phyloP scores from a whole-genome alignment of 2,113 vertebrate genomes.

The Ameiurus melas region DNA sequence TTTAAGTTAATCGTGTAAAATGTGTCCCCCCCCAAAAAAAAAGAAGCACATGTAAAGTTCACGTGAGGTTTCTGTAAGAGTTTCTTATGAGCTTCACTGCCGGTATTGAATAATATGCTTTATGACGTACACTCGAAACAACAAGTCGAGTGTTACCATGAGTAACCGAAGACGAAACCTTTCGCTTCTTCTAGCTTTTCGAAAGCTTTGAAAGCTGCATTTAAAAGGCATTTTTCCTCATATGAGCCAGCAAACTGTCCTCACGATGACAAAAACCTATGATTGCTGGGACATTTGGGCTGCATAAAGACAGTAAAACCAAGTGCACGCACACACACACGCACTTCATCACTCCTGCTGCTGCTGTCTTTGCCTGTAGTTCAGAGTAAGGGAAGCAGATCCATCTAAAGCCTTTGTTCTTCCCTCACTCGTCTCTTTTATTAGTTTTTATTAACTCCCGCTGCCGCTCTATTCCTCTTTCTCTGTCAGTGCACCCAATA shows the following conservation, averaged over 20 bases:
- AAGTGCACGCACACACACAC: constrained; percentile 27
- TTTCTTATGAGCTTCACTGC: background rate
- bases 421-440: constrained; percentile 76
- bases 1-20: background rate
- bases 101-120: background rate
- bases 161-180: constrained; percentile 3
- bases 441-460: constrained; percentile 83
- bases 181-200: background rate
- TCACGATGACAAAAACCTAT: constrained; percentile 32
- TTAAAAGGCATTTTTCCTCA: constrained; percentile 24
- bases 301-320: constrained; percentile 36
- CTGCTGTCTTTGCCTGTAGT: constrained; percentile 52
- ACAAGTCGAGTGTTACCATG: background rate
- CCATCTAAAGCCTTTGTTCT: constrained; percentile 76
- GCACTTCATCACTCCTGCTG: constrained; percentile 27
- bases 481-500: constrained; percentile 78
- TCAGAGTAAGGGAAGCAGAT: constrained; percentile 66
- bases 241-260: constrained; percentile 26
- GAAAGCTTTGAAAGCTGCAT: background rate
- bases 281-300: constrained; percentile 17
- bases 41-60: background rate
- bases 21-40: too few relatives aligned
- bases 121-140: background rate
- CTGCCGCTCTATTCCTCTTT: constrained; percentile 64
- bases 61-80: background rate